Evolutionary conservation across 2,888 invertebrate genomes (phyloP), one percentile per base, ranked within the genome.

Genomic region (Melolontha melolontha): DNA sequence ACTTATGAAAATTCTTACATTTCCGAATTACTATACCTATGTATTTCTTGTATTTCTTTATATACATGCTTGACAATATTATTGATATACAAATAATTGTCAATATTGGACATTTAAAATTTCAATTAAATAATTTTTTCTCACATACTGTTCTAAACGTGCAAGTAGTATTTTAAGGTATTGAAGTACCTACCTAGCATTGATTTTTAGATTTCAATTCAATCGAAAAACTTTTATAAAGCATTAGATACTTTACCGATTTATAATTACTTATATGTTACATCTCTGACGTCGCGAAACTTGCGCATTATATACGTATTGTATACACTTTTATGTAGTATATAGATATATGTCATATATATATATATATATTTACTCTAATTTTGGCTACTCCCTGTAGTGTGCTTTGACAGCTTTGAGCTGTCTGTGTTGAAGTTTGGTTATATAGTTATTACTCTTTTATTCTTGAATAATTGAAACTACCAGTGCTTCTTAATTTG

Each of bases 321-420:
- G n/a, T 40, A 40, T 14, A 17, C 17, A 52, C 39, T 0, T 54
- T 14, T 39, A 39, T 34, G 8, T 54, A 39, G 8, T 39, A 54
- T 39, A 54, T 54, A 16, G 16, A 34, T 54, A 39, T 54, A 34
- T 52, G 22, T 14, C 12, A 54, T 34, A 54, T 8, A 10, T 51
- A 7, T 7, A n/a, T n/a, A n/a, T 27, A 40, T 34, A 54, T 16
- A 54, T 17, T 16, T 10, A 47, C 44, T 59, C 55, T 57, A 57
- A 59, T 59, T 59, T 59, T 59, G 59, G 44, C 59, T 59, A 47
- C 54, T 64, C 66, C 59, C 41, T 40, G 29, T 41, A 59, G 42
- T 67, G 67, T 41, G 14, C 39, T 64, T 44, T 67, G 67, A 67
- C 67, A 67, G 67, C 44, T 63, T 10, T 6, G 39, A 40, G 67